Base-by-base conservation (phyloP, 2,113 vertebrate genomes). In the Strix aluco region DNA sequence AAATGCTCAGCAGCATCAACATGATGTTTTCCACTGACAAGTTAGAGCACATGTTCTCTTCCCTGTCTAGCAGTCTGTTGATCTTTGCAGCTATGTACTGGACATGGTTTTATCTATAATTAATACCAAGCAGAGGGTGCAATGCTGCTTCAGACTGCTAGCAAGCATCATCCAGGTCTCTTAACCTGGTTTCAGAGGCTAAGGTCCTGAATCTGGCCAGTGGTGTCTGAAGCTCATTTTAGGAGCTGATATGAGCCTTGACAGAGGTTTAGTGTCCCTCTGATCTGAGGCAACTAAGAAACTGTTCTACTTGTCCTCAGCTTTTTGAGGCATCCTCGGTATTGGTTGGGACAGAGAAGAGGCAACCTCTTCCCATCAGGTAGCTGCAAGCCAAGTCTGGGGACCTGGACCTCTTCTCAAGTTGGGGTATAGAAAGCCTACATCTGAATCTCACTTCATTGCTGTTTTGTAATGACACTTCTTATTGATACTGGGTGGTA, bases 31-130 rank as follows among this genome's bases (percentile, higher is more conserved):
- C 26, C 10, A 13, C 12, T 6, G 6, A 10, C 18, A 49, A 61
- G 63, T 52, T 13, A 17, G 18, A 51, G 54, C 20, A 6, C 21
- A 0, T 19, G 30, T 59, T 81, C 23, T 61, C 9, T 46, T 51
- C 54, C 61, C 32, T 27, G 4, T 17, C 49, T 84, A 30, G 17
- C 36, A 57, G 38, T 30, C 58, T 74, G 46, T 13, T 57, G 40
- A 54, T 34, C 73, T 88, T 44, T 47, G 79, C 51, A 47, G 51
- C 58, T 22, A 6, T 21, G 13, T 40, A 15, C 11, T 52, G 65
- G 65, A 36, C 13, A 4, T 57, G 0, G 0, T 36, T 18, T 42
- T 70, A 11, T 25, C n/a, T 18, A 5, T 7, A 3, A 23, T 40
- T 36, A 34, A 51, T 20, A 23, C 32, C 27, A 59, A 55, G 13